A percentile compares a stretch with the other conserved stretches of the same genome.
Evolutionary conservation across 1,140 invertebrate species (phyloP).

Genomic region (Drosophila nikananu): DNA sequence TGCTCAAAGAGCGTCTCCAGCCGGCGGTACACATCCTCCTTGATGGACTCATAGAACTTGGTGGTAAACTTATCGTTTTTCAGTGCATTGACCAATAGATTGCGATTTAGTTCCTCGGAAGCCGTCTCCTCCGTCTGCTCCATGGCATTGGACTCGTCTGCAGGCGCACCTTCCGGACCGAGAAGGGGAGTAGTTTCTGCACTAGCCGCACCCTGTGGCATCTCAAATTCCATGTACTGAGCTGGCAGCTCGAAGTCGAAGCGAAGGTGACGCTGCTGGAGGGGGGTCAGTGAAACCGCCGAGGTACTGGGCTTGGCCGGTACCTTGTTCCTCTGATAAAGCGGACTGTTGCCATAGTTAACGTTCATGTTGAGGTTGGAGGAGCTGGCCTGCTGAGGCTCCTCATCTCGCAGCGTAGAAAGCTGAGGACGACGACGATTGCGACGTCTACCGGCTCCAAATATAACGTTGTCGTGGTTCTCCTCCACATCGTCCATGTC

Average conservation of each 20-base stretch:
- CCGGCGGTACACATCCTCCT: conserved; percentile 90
- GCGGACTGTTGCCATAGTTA: conserved; percentile 69
- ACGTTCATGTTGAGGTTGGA: conserved; percentile 79
- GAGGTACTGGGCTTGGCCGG: conserved; percentile 72
- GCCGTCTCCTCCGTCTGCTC: conserved; percentile 76
- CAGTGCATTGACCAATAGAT: conserved; percentile 79
- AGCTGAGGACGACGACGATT: conserved; percentile 67
- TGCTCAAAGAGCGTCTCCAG: conserved; percentile 90
- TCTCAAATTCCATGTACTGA: conserved; percentile 60
- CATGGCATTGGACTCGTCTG: conserved; percentile 58
- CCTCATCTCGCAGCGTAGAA: conserved; percentile 57
- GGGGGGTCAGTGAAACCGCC: conserved; percentile 63
- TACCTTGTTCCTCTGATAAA: conserved; percentile 78
- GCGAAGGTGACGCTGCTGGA: conserved; percentile 80
- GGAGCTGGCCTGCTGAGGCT: conserved; percentile 49
- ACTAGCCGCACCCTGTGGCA: conserved; percentile 21
- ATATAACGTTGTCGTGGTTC: conserved; percentile 58
- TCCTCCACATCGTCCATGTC: conserved; percentile 71
- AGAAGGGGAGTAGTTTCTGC: conserved; percentile 28
- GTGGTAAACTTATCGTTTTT: conserved; percentile 86
- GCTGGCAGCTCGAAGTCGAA: conserved; percentile 68
- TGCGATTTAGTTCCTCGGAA: conserved; percentile 81
- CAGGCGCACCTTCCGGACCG: conserved; percentile 46
- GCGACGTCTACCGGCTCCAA: conserved; percentile 44
- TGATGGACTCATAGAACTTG: conserved; percentile 88